A percentile compares a stretch with the other conserved stretches of the same genome.
phyloP scores from a whole-genome alignment of 2,888 invertebrate genomes.

The Spilarctia lutea region DNA sequence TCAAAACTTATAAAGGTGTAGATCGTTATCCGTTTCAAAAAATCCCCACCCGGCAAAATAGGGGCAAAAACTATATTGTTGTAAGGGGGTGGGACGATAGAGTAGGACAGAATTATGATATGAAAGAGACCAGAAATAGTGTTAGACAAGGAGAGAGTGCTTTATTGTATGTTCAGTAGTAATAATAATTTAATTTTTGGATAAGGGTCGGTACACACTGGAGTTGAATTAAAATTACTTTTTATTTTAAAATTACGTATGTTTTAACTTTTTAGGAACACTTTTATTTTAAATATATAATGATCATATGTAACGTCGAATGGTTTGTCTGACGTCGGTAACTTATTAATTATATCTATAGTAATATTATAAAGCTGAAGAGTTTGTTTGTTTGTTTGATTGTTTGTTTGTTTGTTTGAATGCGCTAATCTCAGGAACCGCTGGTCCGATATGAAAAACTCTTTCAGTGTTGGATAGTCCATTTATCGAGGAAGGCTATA shows the following conservation, averaged over 20 bases:
- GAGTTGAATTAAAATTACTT: background rate
- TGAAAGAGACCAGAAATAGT: conserved; percentile 36
- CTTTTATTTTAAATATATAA: background rate
- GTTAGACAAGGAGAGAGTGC: conserved; percentile 52
- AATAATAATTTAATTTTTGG: conserved; percentile 33
- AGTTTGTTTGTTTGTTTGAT: no score
- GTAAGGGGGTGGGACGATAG: conserved; percentile 61
- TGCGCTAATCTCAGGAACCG: no score
- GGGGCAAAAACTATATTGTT: conserved; percentile 48
- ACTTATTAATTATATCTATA: no score
- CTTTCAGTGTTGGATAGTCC: no score
- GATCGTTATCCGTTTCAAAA: conserved; percentile 40
- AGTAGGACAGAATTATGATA: conserved; percentile 52
- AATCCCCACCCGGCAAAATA: conserved; percentile 49
- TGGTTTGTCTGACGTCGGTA: no score
- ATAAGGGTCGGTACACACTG: conserved; percentile 34
- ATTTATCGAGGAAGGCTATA: no score
- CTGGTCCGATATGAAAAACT: no score
- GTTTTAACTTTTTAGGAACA: background rate
- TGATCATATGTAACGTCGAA: background rate
- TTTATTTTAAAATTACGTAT: background rate
- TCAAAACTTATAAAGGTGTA: conserved; percentile 26
- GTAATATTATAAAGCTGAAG: no score
- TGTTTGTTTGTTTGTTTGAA: no score
- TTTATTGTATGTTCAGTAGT: conserved; percentile 19